A percentile compares a stretch with the other conserved stretches of the same genome.
phyloP scores from a whole-genome alignment of 2,113 vertebrate species.

The Myotis lucifugus region DNA sequence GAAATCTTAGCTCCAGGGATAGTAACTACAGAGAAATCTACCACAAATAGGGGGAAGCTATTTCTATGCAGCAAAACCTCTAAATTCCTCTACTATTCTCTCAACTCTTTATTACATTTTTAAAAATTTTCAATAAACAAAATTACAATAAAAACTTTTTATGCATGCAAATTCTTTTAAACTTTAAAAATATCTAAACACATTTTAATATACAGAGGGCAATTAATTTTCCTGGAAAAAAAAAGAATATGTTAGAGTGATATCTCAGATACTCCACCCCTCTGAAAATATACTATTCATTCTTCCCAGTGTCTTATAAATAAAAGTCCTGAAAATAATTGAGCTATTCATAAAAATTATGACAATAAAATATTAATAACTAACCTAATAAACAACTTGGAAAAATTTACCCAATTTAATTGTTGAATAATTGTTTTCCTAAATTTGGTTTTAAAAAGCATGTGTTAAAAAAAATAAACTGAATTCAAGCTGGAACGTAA shows the following conservation, averaged over 20 bases:
- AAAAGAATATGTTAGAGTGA: not conserved
- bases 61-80: not conserved
- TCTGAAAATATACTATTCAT: not conserved
- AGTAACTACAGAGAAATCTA: not conserved
- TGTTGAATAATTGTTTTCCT: conserved; percentile 2
- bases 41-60: not conserved
- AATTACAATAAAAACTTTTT: not conserved
- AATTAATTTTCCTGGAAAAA: conserved; percentile 1
- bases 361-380: not conserved
- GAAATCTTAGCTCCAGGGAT: not conserved
- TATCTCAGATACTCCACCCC: not conserved
- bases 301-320: not conserved
- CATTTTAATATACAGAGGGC: not conserved
- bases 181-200: not conserved
- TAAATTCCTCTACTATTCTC: not conserved
- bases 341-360: not conserved
- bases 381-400: not conserved
- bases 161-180: not conserved
- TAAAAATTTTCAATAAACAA: not conserved
- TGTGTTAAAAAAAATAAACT: not conserved
- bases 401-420: not conserved
- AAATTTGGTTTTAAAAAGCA: conserved; percentile 32
- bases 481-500: not conserved
- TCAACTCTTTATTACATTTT: not conserved
- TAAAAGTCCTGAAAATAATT: not conserved